Evolutionary conservation across 2,797 vertebrate genomes (phyloP), one percentile per base, ranked within the genome.

Genomic region (Aulostomus chinensis): DNA sequence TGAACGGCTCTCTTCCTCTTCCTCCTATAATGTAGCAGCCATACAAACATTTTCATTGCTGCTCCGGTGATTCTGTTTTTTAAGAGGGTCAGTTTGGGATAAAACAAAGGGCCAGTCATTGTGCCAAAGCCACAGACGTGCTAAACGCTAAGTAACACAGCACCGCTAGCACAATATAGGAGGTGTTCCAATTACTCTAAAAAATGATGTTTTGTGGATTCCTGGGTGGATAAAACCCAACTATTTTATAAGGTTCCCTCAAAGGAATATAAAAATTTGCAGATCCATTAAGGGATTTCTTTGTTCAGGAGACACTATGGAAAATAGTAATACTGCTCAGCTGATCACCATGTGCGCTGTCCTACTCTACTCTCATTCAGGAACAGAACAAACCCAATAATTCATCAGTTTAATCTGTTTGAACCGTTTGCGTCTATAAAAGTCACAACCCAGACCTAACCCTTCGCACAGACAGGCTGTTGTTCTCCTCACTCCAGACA

Each of bases 1-100:
- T 68, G 55, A 80, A 62, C 62, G 22, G 50, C 18, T 20, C 28
- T 47, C 58, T 65, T 74, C 71, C 72, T 66, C 52, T 69, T 78
- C 70, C 76, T 74, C 29, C 52, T 55, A 29, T 65, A 66, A 70
- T 50, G 55, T 53, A 47, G 65, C 68, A 80, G 45, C 43, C 46
- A 24, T 33, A 10, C 40, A 17, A 14, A 58, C 50, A 1, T 1
- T 47, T 32, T 50, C 30, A 51, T 4, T 37, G 46, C 33, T 37
- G 30, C 36, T 45, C 15, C 24, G 40, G 34, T 35, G 29, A 33
- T 33, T 22, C 12, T 36, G 37, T 70, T 57, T 46, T 49, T 16
- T 9, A 29, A 58, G 11, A 2, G 39, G 49, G 61, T 66, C 62
- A 24, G 0, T 45, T 49, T 40, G 30, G 22, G 46, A 42, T 52